Percentiles rank a stretch among this genome's conserved stretches.
Evolutionary conservation across 2,888 invertebrate species (phyloP).

Genomic region (Athripsodes cinereus): DNA sequence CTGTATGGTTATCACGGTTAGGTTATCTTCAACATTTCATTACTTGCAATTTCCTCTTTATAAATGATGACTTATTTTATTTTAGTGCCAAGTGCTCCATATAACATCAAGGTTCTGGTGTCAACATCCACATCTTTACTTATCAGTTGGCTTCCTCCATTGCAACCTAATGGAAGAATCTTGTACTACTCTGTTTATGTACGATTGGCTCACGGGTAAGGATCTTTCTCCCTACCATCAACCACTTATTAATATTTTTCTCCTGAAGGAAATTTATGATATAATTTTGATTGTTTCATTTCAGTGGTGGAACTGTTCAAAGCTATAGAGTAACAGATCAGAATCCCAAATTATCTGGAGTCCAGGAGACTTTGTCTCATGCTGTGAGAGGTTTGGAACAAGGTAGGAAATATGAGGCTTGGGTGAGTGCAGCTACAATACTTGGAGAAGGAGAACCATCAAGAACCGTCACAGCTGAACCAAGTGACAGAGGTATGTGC

Average conservation of each 20-base stretch:
- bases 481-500: constrained; percentile 33
- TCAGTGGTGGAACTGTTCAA: constrained; percentile 22
- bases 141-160: constrained; percentile 75
- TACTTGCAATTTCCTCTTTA: no score
- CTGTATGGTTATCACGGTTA: no score
- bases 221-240: not conserved
- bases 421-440: constrained; percentile 70
- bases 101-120: constrained; percentile 68
- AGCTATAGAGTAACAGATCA: constrained; percentile 26
- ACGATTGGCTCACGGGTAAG: constrained; percentile 17
- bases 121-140: constrained; percentile 70
- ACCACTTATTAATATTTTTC: no score
- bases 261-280: no score
- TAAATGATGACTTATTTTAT: not conserved
- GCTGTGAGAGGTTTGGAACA: constrained; percentile 63
- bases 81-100: constrained; percentile 71
- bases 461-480: constrained; percentile 51
- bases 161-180: constrained; percentile 65
- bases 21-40: no score
- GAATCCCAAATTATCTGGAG: constrained; percentile 24
- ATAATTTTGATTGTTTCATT: constrained; percentile 6
- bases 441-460: constrained; percentile 62
- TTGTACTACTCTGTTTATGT: constrained; percentile 70
- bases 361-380: constrained; percentile 44
- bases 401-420: constrained; percentile 72